phyloP scores from a whole-genome alignment of 2,888 invertebrate species.

The Hermodice carunculata region DNA sequence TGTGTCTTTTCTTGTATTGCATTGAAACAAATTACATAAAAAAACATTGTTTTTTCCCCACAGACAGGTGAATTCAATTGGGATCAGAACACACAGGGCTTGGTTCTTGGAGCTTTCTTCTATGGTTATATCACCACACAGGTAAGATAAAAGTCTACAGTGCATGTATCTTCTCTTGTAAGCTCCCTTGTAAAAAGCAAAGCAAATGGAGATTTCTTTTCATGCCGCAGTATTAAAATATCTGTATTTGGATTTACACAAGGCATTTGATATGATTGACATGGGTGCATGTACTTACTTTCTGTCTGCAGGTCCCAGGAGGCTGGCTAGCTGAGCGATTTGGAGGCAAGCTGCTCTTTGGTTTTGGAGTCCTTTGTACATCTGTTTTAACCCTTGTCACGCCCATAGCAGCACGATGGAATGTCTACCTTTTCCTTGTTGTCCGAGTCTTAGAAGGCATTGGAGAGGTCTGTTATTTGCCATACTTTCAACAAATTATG shows the following conservation, averaged over 20 bases:
- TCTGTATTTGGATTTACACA: neutral
- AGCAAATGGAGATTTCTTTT: neutral
- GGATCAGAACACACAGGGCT: constrained; percentile 55
- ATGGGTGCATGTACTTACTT: neutral
- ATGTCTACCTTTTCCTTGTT: constrained; percentile 79
- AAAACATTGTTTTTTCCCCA: constrained; percentile 5
- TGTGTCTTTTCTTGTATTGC: neutral
- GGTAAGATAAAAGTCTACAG: constrained; percentile 31
- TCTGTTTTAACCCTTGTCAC: constrained; percentile 86
- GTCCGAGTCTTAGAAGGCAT: constrained; percentile 85
- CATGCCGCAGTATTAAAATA: neutral
- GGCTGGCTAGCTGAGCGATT: constrained; percentile 80
- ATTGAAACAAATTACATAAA: neutral
- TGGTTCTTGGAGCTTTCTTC: constrained; percentile 65
- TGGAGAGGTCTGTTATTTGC: constrained; percentile 81
- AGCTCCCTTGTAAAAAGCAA: neutral
- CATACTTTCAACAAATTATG: too few relatives aligned
- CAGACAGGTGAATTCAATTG: constrained; percentile 62
- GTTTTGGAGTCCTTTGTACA: constrained; percentile 85
- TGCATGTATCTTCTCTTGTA: neutral
- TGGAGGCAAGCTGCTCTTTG: constrained; percentile 88
- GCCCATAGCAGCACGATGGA: constrained; percentile 81
- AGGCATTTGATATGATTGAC: neutral
- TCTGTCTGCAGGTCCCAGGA: constrained; percentile 50
- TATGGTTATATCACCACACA: constrained; percentile 67